These are phyloP conservation scores for Coregonus clupeaformis DNA, from an alignment of 2,113 vertebrate species.

Conservation along the genomic window DNA sequence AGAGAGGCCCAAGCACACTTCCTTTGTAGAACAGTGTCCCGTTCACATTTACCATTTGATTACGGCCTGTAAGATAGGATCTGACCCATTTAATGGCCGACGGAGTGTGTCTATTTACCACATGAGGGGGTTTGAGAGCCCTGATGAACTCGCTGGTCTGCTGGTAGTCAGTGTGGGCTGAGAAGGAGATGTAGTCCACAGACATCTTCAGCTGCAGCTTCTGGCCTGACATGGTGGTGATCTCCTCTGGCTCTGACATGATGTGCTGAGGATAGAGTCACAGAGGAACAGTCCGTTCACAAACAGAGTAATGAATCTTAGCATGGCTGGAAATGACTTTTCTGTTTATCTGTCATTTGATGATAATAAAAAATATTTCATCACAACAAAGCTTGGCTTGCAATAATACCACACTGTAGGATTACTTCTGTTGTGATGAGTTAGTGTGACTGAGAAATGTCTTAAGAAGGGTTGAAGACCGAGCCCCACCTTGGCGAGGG, in stretches of 20 bases:
- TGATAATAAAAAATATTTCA: too few relatives aligned
- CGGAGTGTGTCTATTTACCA: conserved; percentile 74
- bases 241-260: conserved; percentile 99
- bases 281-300: neutral
- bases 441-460: neutral
- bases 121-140: conserved; percentile 94
- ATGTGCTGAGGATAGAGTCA: conserved; percentile 81
- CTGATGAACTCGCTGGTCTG: conserved; percentile 99
- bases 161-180: conserved; percentile 98
- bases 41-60: too few relatives aligned
- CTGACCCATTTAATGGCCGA: neutral
- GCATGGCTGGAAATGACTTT: too few relatives aligned
- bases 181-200: conserved; percentile 94
- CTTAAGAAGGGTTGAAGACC: neutral
- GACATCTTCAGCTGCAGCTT: conserved; percentile 94
- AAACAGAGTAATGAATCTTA: too few relatives aligned
- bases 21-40: neutral
- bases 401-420: too few relatives aligned
- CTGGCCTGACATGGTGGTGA: conserved; percentile 98
- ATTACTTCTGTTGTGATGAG: too few relatives aligned
- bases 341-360: too few relatives aligned
- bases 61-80: too few relatives aligned
- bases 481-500: conserved; percentile 88
- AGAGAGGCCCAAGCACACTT: neutral
- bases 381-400: too few relatives aligned